These are phyloP conservation scores for Kryptolebias marmoratus DNA, from an alignment of 2,113 vertebrate species.

Conservation along the genomic window DNA sequence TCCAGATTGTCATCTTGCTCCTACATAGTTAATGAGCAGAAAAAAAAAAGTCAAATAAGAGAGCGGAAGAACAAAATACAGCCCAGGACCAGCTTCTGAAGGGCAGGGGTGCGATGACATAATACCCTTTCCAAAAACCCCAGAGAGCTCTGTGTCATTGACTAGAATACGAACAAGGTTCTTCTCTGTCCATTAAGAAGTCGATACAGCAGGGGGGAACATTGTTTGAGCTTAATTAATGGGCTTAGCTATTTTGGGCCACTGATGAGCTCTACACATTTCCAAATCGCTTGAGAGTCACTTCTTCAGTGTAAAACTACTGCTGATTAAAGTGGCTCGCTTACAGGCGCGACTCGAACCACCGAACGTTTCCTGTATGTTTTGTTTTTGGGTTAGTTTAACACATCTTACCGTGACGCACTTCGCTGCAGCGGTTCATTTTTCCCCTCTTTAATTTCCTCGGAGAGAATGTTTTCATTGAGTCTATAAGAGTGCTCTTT, in stretches of 20 bases:
- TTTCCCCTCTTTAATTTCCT: slow-evolving; percentile 19
- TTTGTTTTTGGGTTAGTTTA: slow-evolving; percentile 12
- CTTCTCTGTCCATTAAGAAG: slow-evolving; percentile 83
- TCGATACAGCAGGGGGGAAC: slow-evolving; percentile 79
- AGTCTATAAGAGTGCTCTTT: slow-evolving; percentile 42
- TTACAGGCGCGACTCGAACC: slow-evolving; percentile 22
- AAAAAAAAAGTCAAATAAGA: slow-evolving; percentile 13
- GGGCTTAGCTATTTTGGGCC: slow-evolving; percentile 69
- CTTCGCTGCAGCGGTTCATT: neutral
- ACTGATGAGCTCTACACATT: slow-evolving; percentile 73
- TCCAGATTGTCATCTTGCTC: slow-evolving; percentile 65
- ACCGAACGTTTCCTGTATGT: neutral
- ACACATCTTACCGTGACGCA: neutral
- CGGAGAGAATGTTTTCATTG: slow-evolving; percentile 26
- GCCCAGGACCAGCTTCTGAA: slow-evolving; percentile 75
- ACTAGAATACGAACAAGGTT: slow-evolving; percentile 79
- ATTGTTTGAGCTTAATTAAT: slow-evolving; percentile 83
- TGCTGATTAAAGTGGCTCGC: slow-evolving; percentile 65
- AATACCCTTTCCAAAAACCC: slow-evolving; percentile 71
- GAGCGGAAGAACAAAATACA: slow-evolving; percentile 54
- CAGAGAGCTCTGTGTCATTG: slow-evolving; percentile 74
- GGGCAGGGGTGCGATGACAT: slow-evolving; percentile 79
- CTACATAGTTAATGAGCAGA: slow-evolving; percentile 81
- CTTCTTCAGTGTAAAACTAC: slow-evolving; percentile 68
- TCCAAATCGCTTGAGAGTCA: slow-evolving; percentile 72